Base-by-base conservation (phyloP, 2,113 vertebrate species). In the Leptobrachium ailaonicum region DNA sequence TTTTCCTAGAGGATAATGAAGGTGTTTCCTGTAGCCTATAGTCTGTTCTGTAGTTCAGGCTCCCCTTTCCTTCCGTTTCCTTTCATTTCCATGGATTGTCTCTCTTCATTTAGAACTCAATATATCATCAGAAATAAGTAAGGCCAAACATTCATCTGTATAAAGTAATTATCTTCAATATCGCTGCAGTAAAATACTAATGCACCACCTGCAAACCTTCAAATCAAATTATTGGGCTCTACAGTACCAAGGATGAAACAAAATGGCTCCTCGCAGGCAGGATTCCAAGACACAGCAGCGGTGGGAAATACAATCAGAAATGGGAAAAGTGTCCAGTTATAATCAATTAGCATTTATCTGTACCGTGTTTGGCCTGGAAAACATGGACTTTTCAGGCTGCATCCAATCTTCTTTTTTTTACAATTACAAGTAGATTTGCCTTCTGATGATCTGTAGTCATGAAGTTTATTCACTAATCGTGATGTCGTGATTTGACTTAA, bases 101-200 rank as follows among this genome's bases (percentile, higher is more conserved):
- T 71, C 50, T 54, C 45, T 71, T 71, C 70, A 71, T 71, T 71
- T 71, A 71, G 44, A 50, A 6, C 50, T 47, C 66, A 41, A 68
- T 68, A 43, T 42, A 68, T 68, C 41, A 68, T 41, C 40, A 43
- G 66, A 68, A 68, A 68, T 68, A 68, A 68, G 66, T 68, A 68
- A 54, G 50, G 47, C 47, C 70, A 71, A 60, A 60, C 56, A 60
- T 10, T 60, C 56, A 60, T 60, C 56, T 60, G 56, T 60, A 60
- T 60, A 60, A 60, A 60, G 70, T 11, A 53, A 40, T 53, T 8
- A 71, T 53, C n/a, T 41, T 71, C 47, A 5, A 41, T 54, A 71
- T 13, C 56, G 42, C 41, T 68, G 42, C 42, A 68, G 41, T 68
- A 68, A 68, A 68, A 68, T 68, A 43, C 41, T n/a, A 43, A 68